phyloP scores from a whole-genome alignment of 2,797 vertebrate genomes.

The Tenualosa thibaudeaui region DNA sequence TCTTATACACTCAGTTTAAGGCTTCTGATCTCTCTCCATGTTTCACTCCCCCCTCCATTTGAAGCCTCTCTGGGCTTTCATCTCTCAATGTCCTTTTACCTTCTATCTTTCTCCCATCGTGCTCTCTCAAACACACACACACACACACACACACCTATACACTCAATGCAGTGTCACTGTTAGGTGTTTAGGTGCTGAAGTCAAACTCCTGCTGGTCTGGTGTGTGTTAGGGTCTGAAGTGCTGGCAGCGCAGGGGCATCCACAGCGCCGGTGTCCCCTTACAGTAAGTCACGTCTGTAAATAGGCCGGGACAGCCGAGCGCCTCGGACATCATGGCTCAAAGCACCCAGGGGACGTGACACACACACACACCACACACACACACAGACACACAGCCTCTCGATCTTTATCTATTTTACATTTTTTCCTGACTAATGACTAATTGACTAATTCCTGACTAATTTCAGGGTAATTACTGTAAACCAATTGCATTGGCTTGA shows the following conservation, averaged over 20 bases:
- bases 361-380: background rate
- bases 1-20: background rate
- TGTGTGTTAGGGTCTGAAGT: background rate
- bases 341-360: conserved; percentile 2
- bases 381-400: background rate
- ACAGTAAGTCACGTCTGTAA: conserved; percentile 68
- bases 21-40: background rate
- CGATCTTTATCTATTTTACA: background rate
- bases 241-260: background rate
- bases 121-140: conserved; percentile 35
- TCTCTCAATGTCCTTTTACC: background rate
- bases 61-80: background rate
- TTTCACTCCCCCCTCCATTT: background rate
- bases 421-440: too few relatives aligned
- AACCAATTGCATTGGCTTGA: background rate
- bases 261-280: conserved; percentile 62
- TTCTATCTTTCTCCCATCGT: background rate
- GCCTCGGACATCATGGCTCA: conserved; percentile 15
- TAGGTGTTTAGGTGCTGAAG: conserved; percentile 25
- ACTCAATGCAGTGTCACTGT: conserved; percentile 14
- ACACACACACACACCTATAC: background rate
- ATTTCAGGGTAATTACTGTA: background rate
- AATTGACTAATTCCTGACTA: background rate
- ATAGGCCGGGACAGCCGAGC: conserved; percentile 61
- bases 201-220: background rate